Percentiles rank a stretch among this genome's conserved stretches.
These are phyloP conservation scores for Cerastis leucographa DNA, from an alignment of 2,888 invertebrate genomes.

Conservation along the genomic window DNA sequence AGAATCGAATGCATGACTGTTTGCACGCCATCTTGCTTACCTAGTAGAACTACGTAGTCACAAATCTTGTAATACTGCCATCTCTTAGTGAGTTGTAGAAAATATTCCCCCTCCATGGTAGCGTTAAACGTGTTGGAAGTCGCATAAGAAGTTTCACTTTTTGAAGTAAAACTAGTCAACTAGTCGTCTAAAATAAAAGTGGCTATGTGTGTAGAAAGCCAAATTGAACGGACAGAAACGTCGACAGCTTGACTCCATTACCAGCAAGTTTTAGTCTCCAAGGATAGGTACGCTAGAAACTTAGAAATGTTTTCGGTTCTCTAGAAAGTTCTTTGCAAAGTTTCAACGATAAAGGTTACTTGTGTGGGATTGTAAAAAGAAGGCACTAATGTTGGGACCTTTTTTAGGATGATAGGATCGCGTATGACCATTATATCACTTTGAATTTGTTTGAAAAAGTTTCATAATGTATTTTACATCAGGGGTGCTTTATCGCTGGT, in stretches of 20 bases:
- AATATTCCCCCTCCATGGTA: too few relatives aligned
- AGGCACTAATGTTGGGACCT: neutral
- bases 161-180: too few relatives aligned
- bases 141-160: too few relatives aligned
- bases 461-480: neutral
- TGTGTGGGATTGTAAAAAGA: constrained; percentile 1
- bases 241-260: constrained; percentile 54
- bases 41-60: too few relatives aligned
- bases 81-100: too few relatives aligned
- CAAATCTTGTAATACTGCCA: too few relatives aligned
- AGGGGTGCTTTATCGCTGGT: neutral
- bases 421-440: constrained; percentile 9
- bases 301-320: constrained; percentile 29
- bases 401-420: neutral
- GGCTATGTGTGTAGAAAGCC: constrained; percentile 16
- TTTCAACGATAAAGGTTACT: constrained; percentile 34
- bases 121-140: too few relatives aligned
- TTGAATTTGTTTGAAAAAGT: neutral
- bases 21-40: too few relatives aligned
- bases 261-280: constrained; percentile 26
- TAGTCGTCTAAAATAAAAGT: constrained; percentile 19
- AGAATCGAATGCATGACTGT: too few relatives aligned
- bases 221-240: constrained; percentile 37
- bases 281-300: constrained; percentile 17
- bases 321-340: constrained; percentile 27